Base-by-base conservation (phyloP, 2,797 vertebrate genomes). In the Australoheros facetus region DNA sequence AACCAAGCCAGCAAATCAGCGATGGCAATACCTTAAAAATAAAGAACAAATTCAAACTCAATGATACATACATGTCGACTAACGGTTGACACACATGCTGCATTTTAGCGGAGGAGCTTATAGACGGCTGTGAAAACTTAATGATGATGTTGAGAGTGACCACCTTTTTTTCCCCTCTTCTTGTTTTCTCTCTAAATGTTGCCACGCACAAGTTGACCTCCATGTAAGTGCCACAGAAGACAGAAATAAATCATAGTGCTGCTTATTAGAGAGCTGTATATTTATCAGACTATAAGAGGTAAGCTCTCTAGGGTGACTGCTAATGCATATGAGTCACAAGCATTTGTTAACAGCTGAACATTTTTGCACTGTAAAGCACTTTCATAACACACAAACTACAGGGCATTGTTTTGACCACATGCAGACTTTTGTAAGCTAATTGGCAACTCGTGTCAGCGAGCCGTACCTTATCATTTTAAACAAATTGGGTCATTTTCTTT, bases 221-320 rank as follows among this genome's bases (percentile, higher is more conserved):
- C 76, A 21, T 78, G 90, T 81, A 72, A 90, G 82, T 76, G 32
- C 82, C 34, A 73, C 64, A 75, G 76, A 89, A 81, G 86, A 85
- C 87, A 77, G 82, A 88, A 75, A 89, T 91, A 86, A 92, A 91
- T 93, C 87, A 91, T 88, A 79, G 80, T 21, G 69, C 73, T 73
- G 85, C 92, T 93, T 92, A 89, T 92, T 92, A 88, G 75, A 83
- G 84, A 89, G 83, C 69, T 87, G 87, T 90, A 85, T 88, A 92
- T 92, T 91, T 82, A 90, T 91, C 88, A 89, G 88, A 76, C 79
- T 87, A 77, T 88, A 86, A 89, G 88, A 91, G 90, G 79, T 54
- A 84, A 62, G 55, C 81, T 90, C 91, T 93, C 90, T 85, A 62
- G 89, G 88, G 88, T 74, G 87, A 89, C 82, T 83, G 86, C 84